A percentile compares a stretch with the other conserved stretches of the same genome.
These are phyloP conservation scores for Carposina sasakii DNA, from an alignment of 1,140 invertebrate genomes.

Conservation along the genomic window DNA sequence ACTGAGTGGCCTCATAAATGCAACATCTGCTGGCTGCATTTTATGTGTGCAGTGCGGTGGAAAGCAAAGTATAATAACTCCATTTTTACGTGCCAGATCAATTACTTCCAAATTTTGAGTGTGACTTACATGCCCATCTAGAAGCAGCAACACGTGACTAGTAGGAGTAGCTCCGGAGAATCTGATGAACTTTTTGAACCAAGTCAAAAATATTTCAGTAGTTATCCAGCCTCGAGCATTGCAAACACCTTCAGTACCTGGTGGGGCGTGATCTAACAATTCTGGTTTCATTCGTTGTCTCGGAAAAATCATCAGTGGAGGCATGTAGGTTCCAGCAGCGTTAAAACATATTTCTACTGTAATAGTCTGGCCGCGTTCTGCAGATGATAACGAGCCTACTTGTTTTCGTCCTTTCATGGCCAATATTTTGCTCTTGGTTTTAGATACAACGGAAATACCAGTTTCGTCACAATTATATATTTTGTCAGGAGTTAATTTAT, in stretches of 20 bases:
- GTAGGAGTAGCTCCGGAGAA: conserved; percentile 17
- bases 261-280: conserved; percentile 13
- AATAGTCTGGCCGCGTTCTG: conserved; percentile 43
- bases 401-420: conserved; percentile 34
- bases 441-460: conserved; percentile 39
- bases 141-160: conserved; percentile 26
- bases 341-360: conserved; percentile 50
- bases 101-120: conserved; percentile 40
- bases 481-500: conserved; percentile 22
- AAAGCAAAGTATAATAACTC: conserved; percentile 39
- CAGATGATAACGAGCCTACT: conserved; percentile 31
- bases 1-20: conserved; percentile 42
- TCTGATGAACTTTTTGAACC: conserved; percentile 26
- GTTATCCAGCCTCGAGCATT: conserved; percentile 22
- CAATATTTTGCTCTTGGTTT: conserved; percentile 37
- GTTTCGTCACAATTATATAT: conserved; percentile 57
- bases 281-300: conserved; percentile 11
- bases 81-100: conserved; percentile 34
- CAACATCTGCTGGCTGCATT: conserved; percentile 54
- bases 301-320: conserved; percentile 14
- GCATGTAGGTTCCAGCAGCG: conserved; percentile 41
- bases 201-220: conserved; percentile 21
- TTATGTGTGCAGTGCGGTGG: conserved; percentile 48
- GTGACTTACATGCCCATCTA: conserved; percentile 35
- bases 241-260: conserved; percentile 10